Evolutionary conservation across 1,140 invertebrate species (phyloP), one percentile per base, ranked within the genome.

Genomic region (Drosophila subpulchrella): DNA sequence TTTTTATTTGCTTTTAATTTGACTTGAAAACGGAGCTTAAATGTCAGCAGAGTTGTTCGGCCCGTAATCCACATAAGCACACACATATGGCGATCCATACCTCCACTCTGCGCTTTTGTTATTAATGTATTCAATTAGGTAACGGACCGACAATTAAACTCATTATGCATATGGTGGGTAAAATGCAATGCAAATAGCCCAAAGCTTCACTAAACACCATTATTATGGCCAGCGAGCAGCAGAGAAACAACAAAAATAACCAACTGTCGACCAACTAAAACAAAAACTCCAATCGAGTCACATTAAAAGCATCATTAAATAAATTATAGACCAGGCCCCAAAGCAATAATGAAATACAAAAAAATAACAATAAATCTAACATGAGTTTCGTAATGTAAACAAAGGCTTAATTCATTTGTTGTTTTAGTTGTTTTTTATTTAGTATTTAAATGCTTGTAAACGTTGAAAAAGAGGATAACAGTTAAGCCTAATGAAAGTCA

Each of bases 1-100:
- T 62, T 86, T 86, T 86, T 86, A 86, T 86, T 86, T 89, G 83
- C 63, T 89, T 86, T 86, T 86, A 89, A 89, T 86, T 86, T 86
- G 83, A 88, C 79, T 88, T 27, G 39, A 57, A 76, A 79, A 47
- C 65, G 38, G 55, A 47, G 68, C 79, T 68, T 79, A 83, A 86
- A 86, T 86, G 83, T 83, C 79, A 86, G 27, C 27, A 39, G 48
- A 75, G 73, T 67, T 75, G 47, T 54, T 34, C 32, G 50, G 36
- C 41, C 50, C 53, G 41, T 75, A 88, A 83, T 88, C 83, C 81
- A 58, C 75, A 84, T 85, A 83, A 48, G 74, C 51, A 38, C 34
- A 42, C 57, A 67, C 41, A 77, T 67, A 56, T 54, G 66, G 4
- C 17, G 3, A 5, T 10, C 17, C 67, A 20, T 20, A 20, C 20